Percentiles rank a stretch among this genome's conserved stretches.
Evolutionary conservation across 2,113 vertebrate species (phyloP).

Genomic region (Parus major): DNA sequence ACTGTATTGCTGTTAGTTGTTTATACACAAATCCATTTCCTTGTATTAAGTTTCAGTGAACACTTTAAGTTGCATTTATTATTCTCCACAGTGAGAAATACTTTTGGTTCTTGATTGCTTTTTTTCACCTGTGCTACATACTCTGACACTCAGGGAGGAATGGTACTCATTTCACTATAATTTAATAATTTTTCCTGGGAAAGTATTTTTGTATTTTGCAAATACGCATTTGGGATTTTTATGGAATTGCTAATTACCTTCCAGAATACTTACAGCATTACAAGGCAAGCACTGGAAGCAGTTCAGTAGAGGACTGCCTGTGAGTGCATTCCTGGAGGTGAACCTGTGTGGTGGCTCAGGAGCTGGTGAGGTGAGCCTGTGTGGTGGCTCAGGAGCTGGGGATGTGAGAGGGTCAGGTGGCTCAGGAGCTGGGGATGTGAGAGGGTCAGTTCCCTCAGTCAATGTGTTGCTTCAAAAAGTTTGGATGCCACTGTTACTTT

Average conservation of each 20-base stretch:
- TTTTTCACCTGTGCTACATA: not conserved
- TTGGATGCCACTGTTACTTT: not conserved
- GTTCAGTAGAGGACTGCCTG: not conserved
- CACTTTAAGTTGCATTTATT: not conserved
- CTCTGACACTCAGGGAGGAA: not conserved
- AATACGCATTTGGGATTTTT: fast-evolving
- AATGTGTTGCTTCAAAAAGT: not conserved
- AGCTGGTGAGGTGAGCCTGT: not conserved
- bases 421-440: not conserved
- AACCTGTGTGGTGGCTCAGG: not conserved
- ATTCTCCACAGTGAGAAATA: not conserved
- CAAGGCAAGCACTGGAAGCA: not conserved
- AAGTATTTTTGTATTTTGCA: not conserved
- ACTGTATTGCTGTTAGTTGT: not conserved
- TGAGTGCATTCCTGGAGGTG: not conserved
- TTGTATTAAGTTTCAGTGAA: not conserved
- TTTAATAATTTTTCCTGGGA: not conserved
- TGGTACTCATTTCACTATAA: not conserved
- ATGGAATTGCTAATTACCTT: not conserved
- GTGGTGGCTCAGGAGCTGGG: too few species aligned
- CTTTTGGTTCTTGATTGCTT: not conserved
- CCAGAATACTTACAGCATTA: not conserved
- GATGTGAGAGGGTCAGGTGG: too few species aligned
- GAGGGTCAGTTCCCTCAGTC: not conserved
- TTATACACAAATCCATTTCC: not conserved